Percentiles rank a stretch among this genome's conserved stretches.
These are phyloP conservation scores for Drosophila rufa DNA, from an alignment of 1,140 invertebrate species.

Conservation along the genomic window DNA sequence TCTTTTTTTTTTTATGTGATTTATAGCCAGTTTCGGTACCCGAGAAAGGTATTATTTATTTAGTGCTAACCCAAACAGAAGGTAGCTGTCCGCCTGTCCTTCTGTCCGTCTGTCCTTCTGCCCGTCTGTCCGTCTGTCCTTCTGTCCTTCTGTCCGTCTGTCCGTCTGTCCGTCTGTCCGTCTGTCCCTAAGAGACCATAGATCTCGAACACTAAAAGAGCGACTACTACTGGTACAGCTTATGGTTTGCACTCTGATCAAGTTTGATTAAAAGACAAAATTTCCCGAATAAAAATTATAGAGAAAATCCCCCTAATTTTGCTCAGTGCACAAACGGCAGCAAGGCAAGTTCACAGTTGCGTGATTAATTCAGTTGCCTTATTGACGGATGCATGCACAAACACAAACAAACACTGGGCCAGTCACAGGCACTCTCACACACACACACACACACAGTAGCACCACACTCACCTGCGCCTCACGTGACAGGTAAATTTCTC, in stretches of 20 bases:
- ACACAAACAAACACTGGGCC: conserved; percentile 19
- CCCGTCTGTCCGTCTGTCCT: too few species aligned
- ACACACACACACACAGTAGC: conserved; percentile 4
- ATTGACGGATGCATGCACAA: conserved; percentile 58
- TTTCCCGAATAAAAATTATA: not conserved
- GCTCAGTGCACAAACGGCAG: not conserved
- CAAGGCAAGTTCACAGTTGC: conserved; percentile 56
- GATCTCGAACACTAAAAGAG: not conserved
- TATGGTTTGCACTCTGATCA: too few species aligned
- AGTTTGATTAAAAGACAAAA: too few species aligned
- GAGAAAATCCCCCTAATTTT: not conserved
- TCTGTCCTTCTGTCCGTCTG: not conserved
- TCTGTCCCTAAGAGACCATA: not conserved
- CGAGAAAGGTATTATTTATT: too few species aligned
- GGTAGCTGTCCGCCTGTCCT: too few species aligned
- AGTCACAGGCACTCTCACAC: conserved; percentile 4
- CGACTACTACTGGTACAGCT: too few species aligned
- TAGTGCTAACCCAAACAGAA: not conserved
- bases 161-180: too few species aligned
- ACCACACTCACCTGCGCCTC: conserved; percentile 4
- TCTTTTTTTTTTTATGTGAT: not conserved
- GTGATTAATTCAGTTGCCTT: conserved; percentile 70
- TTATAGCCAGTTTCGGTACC: too few species aligned
- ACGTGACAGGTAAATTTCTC: conserved; percentile 18
- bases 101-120: too few species aligned